Evolutionary conservation across 1,140 invertebrate species (phyloP).

Genomic region (Chelonus insularis): DNA sequence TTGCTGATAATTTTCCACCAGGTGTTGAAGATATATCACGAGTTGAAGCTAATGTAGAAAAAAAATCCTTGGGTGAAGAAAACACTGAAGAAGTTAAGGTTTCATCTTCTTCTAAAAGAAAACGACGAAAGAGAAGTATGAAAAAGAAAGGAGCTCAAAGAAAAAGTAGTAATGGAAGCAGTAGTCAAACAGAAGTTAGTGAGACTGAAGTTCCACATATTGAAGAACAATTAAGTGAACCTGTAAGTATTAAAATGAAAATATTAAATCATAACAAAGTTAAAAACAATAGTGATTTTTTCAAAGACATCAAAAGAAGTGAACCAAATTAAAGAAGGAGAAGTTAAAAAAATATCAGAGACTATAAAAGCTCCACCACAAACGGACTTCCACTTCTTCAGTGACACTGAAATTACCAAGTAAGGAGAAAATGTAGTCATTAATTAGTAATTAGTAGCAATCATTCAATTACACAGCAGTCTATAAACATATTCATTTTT

Average conservation of each 20-base stretch:
- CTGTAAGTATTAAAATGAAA: too few species aligned
- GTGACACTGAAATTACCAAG: constrained; percentile 85
- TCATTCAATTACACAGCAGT: not conserved
- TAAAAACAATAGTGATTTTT: too few species aligned
- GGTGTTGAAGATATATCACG: constrained; percentile 42
- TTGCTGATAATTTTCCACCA: constrained; percentile 47
- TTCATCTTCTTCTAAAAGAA: constrained; percentile 66
- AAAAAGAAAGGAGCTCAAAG: constrained; percentile 76
- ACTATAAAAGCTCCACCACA: constrained; percentile 45
- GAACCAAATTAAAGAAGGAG: constrained; percentile 40
- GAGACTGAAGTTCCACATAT: constrained; percentile 38
- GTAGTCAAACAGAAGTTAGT: constrained; percentile 52
- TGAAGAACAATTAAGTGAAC: constrained; percentile 40
- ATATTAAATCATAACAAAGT: too few species aligned
- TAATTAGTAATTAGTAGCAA: not conserved
- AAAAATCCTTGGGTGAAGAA: constrained; percentile 52
- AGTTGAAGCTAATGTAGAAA: constrained; percentile 42
- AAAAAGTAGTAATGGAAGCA: constrained; percentile 64
- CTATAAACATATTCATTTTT: too few species aligned
- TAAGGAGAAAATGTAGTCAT: constrained; percentile 47
- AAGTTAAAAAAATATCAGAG: constrained; percentile 31
- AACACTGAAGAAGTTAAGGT: constrained; percentile 41
- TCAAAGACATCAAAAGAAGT: too few species aligned
- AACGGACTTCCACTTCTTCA: constrained; percentile 85
- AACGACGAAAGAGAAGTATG: constrained; percentile 77